Evolutionary conservation across 2,113 vertebrate species (phyloP).

Genomic region (Psephotus haematonotus): DNA sequence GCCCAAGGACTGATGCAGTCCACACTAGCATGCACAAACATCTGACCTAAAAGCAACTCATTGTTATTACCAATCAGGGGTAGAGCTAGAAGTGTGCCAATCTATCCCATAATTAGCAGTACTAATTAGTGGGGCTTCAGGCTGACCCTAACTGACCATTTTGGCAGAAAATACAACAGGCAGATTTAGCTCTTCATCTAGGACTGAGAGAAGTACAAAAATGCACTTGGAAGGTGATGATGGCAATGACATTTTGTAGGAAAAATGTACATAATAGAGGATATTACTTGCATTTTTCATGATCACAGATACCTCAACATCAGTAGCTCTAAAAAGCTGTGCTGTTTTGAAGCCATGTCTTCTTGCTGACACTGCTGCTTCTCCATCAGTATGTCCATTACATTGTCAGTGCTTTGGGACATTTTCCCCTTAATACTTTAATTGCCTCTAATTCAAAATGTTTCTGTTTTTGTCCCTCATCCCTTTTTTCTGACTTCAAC

Average conservation of each 20-base stretch:
- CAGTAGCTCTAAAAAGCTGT: not conserved
- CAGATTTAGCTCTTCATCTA: not conserved
- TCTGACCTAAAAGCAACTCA: not conserved
- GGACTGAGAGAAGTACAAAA: not conserved
- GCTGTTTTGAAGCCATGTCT: not conserved
- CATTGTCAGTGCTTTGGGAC: not conserved
- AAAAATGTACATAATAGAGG: not conserved
- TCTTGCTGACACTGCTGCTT: not conserved
- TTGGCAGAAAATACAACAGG: not conserved
- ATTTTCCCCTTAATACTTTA: not conserved
- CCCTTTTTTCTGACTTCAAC: constrained; percentile 36
- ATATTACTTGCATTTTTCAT: constrained; percentile 41
- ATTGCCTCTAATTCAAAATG: not conserved
- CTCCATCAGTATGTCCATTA: not conserved
- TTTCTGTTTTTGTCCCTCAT: constrained; percentile 23
- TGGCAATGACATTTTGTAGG: not conserved
- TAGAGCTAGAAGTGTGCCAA: not conserved
- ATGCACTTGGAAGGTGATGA: not conserved
- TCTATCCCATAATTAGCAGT: not conserved
- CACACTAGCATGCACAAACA: not conserved
- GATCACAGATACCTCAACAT: not conserved
- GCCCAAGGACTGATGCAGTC: not conserved
- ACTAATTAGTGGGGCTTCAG: not conserved
- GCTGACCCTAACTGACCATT: not conserved
- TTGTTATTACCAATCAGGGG: not conserved